A percentile compares a stretch with the other conserved stretches of the same genome.
Conservation (phyloP, 2,888 invertebrate genomes). For the Drosophila macrothrix region DNA sequence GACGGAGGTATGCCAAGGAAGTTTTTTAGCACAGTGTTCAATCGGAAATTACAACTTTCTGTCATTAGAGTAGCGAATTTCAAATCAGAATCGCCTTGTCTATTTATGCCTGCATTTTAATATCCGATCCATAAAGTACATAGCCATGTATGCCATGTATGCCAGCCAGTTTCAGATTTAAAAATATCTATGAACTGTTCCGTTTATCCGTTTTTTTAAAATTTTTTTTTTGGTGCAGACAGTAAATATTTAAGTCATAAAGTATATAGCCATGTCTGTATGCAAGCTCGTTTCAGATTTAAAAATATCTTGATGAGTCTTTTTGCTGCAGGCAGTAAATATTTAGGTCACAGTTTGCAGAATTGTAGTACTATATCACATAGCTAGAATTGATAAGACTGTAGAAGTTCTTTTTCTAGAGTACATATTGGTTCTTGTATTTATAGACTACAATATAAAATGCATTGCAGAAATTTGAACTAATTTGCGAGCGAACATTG, state of each 20-base stretch:
- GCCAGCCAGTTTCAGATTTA: neutral
- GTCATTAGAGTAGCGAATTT: neutral
- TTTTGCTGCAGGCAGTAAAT: neutral
- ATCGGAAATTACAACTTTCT: neutral
- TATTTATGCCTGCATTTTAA: neutral
- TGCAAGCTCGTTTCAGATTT: neutral
- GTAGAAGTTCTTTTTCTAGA: neutral
- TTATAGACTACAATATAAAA: neutral
- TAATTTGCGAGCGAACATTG: neutral
- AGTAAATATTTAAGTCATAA: neutral
- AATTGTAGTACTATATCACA: neutral
- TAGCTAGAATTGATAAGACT: neutral
- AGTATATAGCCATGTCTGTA: neutral
- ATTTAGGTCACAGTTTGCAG: neutral
- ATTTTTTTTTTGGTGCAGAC: neutral
- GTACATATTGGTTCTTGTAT: neutral
- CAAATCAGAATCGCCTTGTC: neutral
- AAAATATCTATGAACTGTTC: neutral
- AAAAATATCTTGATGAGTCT: neutral
- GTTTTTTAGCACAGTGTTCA: neutral
- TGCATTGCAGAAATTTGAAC: neutral
- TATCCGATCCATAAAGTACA: neutral
- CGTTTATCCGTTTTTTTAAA: neutral
- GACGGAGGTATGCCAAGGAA: slow-evolving; percentile 87
- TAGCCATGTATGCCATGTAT: neutral